Base-by-base conservation (phyloP, 2,113 vertebrate species). In the Glareola pratincola region DNA sequence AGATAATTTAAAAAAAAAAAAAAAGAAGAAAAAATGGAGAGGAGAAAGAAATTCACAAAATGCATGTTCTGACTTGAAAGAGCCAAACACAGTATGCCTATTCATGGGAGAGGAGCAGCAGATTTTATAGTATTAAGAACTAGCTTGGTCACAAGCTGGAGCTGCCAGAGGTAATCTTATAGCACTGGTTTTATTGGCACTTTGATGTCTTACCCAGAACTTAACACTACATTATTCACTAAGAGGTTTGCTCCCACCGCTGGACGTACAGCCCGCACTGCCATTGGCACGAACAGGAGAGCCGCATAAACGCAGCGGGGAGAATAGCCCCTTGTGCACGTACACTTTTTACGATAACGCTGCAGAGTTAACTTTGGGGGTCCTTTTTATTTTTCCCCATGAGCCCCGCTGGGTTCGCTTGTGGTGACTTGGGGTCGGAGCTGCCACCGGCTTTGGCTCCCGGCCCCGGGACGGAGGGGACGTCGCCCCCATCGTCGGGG, bases 151-250 rank as follows among this genome's bases (percentile, higher is more conserved):
- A 90, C 94, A 88, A 91, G 47, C 37, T 88, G 72, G 21, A 84
- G 62, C 53, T 96, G 88, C 79, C 85, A 90, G 43, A 48, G 50
- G 80, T 94, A 85, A 88, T 90, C 91, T 71, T 51, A 92, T 13
- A 86, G 51, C 76, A n/a, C 72, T 86, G 60, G 43, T 84, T 97
- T 97, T 87, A 91, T 68, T 79, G 69, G 87, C 85, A 62, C 77
- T 96, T 94, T 86, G 76, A 91, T 93, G 68, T 85, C 54, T 85
- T 88, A 84, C 73, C 59, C 59, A 92, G 92, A 89, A 88, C 72
- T 93, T 93, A 90, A 53, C 93, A 90, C 85, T 74, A 20, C 45
- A 79, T 94, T 90, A 87, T 87, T 96, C 92, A 92, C 85, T 53
- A 85, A 95, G 76, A 89, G 36, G 45, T 56, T 79, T 91, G 71